Conservation (phyloP, 92 coral and sea anemone genomes). For the Meandrina meandrites region DNA sequence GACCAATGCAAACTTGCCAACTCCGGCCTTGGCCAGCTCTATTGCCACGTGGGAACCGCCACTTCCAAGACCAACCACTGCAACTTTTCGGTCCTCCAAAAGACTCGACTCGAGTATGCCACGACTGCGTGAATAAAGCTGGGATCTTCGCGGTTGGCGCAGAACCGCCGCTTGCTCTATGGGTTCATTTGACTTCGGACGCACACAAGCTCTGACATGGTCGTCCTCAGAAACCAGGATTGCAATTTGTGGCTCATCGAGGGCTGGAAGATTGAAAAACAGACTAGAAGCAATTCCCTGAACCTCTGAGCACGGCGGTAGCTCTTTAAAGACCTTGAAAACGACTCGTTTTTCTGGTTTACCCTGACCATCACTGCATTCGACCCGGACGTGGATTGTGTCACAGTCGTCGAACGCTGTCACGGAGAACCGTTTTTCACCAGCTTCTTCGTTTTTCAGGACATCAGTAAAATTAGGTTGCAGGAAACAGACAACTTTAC, state of each 20-base stretch:
- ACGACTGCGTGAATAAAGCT: constrained; percentile 90
- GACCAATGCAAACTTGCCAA: constrained; percentile 87
- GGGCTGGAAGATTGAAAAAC: constrained; percentile 24
- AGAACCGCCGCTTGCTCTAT: constrained; percentile 67
- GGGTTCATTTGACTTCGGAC: constrained; percentile 34
- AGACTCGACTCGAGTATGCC: constrained; percentile 89
- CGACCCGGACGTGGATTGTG: constrained; percentile 75
- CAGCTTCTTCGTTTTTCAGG: constrained; percentile 49
- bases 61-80: constrained; percentile 92
- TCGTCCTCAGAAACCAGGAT: constrained; percentile 62
- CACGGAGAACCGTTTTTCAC: constrained; percentile 50
- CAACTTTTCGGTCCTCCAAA: constrained; percentile 86
- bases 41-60: constrained; percentile 91
- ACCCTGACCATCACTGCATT: background rate
- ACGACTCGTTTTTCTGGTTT: constrained; percentile 48
- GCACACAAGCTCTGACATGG: constrained; percentile 61
- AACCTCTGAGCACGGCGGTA: constrained; percentile 46
- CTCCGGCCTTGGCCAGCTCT: constrained; percentile 96
- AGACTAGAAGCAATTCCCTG: constrained; percentile 30
- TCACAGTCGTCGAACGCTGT: constrained; percentile 69
- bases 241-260: constrained; percentile 60
- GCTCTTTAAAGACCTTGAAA: constrained; percentile 53
- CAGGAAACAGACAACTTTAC: constrained; percentile 73
- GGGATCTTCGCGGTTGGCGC: constrained; percentile 81
- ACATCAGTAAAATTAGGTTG: constrained; percentile 87